These are phyloP conservation scores for Passer montanus DNA, from an alignment of 2,113 vertebrate genomes.

Conservation along the genomic window DNA sequence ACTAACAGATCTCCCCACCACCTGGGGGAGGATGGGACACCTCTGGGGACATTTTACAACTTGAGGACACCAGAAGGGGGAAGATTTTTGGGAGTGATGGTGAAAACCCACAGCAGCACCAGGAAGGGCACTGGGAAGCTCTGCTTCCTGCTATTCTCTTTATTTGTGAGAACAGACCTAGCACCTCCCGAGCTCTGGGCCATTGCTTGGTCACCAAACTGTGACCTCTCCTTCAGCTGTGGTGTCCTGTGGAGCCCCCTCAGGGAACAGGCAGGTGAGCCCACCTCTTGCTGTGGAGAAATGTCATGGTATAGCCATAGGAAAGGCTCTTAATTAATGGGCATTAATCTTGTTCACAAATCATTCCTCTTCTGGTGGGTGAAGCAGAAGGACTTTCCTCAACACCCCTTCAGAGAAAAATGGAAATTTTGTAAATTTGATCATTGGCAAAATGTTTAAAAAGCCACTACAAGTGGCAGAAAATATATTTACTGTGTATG, in stretches of 20 bases:
- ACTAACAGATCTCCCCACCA: neutral
- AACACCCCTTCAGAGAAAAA: neutral
- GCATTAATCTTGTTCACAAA: neutral
- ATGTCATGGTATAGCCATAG: neutral
- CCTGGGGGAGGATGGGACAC: neutral
- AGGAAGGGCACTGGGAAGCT: neutral
- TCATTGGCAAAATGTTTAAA: neutral
- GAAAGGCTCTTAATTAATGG: neutral
- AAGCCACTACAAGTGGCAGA: fast-evolving
- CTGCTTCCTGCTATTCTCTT: neutral
- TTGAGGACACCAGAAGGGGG: neutral
- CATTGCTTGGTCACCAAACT: neutral
- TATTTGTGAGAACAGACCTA: neutral
- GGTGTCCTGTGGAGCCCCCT: neutral
- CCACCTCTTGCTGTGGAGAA: neutral
- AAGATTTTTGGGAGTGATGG: neutral
- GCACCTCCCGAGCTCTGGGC: neutral
- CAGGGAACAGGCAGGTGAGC: neutral
- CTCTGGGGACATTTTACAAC: neutral
- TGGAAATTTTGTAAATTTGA: neutral
- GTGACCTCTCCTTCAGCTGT: neutral
- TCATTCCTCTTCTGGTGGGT: neutral
- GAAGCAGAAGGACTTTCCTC: neutral
- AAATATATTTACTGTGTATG: neutral
- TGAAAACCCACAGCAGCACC: neutral